A percentile compares a stretch with the other conserved stretches of the same genome.
These are phyloP conservation scores for Muscicapa striata DNA, from an alignment of 2,797 vertebrate genomes.

Conservation along the genomic window DNA sequence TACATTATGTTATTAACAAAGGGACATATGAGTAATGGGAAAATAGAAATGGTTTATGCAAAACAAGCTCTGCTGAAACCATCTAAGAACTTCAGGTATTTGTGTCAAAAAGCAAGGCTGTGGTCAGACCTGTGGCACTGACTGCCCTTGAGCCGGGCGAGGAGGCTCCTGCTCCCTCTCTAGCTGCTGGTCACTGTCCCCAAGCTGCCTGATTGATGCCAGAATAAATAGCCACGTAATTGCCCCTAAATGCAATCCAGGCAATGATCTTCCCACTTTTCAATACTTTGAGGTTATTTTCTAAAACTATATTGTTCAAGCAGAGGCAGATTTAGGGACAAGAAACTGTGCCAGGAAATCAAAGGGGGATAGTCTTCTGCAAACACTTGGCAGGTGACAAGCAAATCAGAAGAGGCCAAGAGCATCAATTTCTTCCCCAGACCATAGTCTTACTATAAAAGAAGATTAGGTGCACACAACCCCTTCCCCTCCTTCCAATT, in stretches of 20 bases:
- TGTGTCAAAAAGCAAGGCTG: not conserved
- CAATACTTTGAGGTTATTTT: not conserved
- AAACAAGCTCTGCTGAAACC: constrained; percentile 37
- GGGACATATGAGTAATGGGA: constrained; percentile 53
- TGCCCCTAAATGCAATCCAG: not conserved
- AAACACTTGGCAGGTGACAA: not conserved
- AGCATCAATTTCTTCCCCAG: not conserved
- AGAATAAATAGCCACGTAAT: not conserved
- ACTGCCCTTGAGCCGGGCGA: rapidly evolving
- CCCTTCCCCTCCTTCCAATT: not conserved
- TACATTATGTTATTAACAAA: constrained; percentile 54
- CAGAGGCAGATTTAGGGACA: not conserved
- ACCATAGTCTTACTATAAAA: not conserved
- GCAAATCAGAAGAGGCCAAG: not conserved
- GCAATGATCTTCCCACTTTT: not conserved
- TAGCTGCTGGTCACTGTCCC: not conserved
- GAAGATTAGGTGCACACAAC: not conserved
- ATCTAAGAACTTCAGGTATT: not conserved
- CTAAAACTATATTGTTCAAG: not conserved
- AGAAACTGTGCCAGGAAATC: not conserved
- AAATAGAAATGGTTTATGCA: constrained; percentile 50
- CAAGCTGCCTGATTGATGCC: not conserved
- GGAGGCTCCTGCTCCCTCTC: not conserved
- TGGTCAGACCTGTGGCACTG: not conserved
- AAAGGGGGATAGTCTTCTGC: not conserved